phyloP scores from a whole-genome alignment of 1,140 invertebrate species.

The Reticulitermes speratus region DNA sequence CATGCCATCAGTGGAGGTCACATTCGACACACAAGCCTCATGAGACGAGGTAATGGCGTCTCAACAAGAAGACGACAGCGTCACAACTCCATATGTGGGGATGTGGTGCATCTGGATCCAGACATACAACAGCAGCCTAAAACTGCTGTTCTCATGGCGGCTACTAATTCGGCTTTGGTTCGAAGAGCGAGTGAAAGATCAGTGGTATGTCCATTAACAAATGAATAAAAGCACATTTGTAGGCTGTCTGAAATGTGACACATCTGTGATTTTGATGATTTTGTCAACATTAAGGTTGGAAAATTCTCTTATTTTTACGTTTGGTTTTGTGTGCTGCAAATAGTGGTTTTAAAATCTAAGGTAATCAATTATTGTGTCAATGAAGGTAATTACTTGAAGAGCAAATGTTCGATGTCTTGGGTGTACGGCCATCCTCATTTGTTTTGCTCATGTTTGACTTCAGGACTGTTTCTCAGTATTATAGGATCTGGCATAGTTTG shows the following conservation, averaged over 20 bases:
- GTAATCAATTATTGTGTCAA: no score
- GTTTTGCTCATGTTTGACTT: no score
- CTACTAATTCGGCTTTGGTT: not conserved
- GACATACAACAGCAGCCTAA: constrained; percentile 4
- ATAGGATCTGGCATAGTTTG: no score
- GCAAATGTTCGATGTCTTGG: no score
- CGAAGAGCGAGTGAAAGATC: constrained; percentile 9
- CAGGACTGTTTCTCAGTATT: no score
- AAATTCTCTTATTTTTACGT: not conserved
- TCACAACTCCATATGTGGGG: constrained; percentile 30
- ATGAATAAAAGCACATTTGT: not conserved
- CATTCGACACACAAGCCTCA: not conserved
- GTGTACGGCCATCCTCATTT: no score
- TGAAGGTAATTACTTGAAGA: no score
- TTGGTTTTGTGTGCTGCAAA: no score
- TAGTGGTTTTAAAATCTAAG: no score
- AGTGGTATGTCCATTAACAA: not conserved
- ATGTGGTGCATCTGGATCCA: not conserved
- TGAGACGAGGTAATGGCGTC: not conserved
- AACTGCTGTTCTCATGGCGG: not conserved
- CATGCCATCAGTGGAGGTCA: constrained; percentile 16
- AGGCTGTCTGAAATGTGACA: not conserved
- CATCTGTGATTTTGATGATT: no score
- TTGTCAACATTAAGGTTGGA: not conserved
- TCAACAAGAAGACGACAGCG: constrained; percentile 30